These are phyloP conservation scores for Rhaphigaster nebulosa DNA, from an alignment of 2,888 invertebrate species.

Conservation along the genomic window DNA sequence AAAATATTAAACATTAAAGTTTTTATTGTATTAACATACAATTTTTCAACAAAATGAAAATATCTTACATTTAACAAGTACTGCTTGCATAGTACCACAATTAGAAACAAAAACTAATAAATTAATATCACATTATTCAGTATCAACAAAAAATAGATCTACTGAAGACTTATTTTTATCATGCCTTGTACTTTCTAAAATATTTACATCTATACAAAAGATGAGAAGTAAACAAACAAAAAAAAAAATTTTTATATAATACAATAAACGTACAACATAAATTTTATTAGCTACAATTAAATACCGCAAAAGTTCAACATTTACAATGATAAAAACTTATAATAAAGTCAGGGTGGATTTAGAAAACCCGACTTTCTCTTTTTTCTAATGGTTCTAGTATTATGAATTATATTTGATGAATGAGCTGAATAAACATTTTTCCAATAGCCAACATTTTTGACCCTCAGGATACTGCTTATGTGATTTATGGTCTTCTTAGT, in stretches of 20 bases:
- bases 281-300: slow-evolving; percentile 4
- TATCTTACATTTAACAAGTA: neutral
- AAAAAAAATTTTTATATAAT: neutral
- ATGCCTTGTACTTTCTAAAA: neutral
- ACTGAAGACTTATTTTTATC: slow-evolving; percentile 7
- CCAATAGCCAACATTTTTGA: slow-evolving; percentile 50
- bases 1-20: neutral
- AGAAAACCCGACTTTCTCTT: neutral
- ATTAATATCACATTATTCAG: slow-evolving; percentile 36
- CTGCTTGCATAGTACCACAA: neutral
- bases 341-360: neutral
- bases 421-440: slow-evolving; percentile 45
- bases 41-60: neutral
- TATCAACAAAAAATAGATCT: slow-evolving; percentile 26
- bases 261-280: neutral
- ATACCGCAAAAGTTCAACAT: neutral
- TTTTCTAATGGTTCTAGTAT: neutral
- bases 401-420: slow-evolving; percentile 31
- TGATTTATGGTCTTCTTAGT: slow-evolving; percentile 51
- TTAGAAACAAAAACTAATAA: slow-evolving; percentile 47
- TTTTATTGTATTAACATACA: slow-evolving; percentile 1
- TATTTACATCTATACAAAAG: slow-evolving; percentile 40
- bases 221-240: neutral
- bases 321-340: slow-evolving; percentile 26
- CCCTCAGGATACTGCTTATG: slow-evolving; percentile 50